Base-by-base conservation (phyloP, 2,113 vertebrate genomes). In the Nannobrachium achirus region DNA sequence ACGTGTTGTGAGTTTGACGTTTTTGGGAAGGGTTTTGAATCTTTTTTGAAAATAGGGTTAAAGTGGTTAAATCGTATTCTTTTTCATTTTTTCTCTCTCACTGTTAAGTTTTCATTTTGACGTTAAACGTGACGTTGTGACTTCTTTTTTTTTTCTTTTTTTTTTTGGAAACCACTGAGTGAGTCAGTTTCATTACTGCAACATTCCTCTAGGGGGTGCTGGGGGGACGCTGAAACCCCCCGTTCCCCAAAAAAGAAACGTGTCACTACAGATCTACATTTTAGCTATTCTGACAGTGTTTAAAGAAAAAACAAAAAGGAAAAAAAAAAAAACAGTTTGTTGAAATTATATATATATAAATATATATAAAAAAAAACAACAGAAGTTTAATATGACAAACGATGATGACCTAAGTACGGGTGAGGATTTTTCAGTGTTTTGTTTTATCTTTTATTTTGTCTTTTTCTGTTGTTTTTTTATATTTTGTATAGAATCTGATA, bases 361-460 rank as follows among this genome's bases (percentile, higher is more conserved):
- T 1, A 33, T 33, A 33, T 33, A 33, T 33, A 85, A 74, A 80
- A 72, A 56, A 19, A 46, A 65, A 56, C 76, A 79, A 76, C 38
- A 58, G 56, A 76, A 10, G 55, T 83, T 86, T 86, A 83, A 80
- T 82, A 87, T 52, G 64, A 83, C 71, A 79, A 82, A 56, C 57
- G 64, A 71, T 65, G 64, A 82, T 89, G 82, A 85, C 80, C 76
- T 85, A 68, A 83, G 84, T 85, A 86, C 78, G 74, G 80, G 84
- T 89, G 84, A 87, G 82, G 81, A 84, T 86, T 89, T 81, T 87
- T 89, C 71, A 80, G 67, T 84, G 78, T 89, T 91, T 87, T 89
- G 69, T 84, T 85, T 83, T 57, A 66, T 63, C 75, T 63, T 44
- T 48, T 62, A 14, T 58, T 49, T 46, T 76, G 75, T 78, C n/a